Evolutionary conservation across 2,888 invertebrate genomes (phyloP).

Genomic region (Schizotus pectinicornis): DNA sequence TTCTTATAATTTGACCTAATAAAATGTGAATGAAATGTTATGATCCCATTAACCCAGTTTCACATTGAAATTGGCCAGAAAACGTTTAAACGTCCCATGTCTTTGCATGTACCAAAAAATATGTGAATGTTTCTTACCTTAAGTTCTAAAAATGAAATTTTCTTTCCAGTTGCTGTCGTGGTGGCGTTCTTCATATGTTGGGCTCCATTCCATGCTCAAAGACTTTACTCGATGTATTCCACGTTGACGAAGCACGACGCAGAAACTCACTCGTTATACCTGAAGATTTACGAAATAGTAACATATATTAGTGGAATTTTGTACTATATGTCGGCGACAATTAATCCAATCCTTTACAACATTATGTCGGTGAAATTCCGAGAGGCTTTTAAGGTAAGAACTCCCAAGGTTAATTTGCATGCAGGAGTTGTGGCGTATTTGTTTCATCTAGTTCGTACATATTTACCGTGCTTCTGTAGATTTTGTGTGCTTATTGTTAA

Average conservation of each 20-base stretch:
- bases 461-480: no score
- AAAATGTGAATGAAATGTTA: no score
- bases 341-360: conserved; percentile 91
- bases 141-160: no score
- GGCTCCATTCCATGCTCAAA: conserved; percentile 92
- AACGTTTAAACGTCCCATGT: no score
- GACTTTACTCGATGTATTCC: conserved; percentile 78
- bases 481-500: no score
- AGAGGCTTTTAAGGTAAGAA: conserved; percentile 84
- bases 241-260: conserved; percentile 50
- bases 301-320: conserved; percentile 86
- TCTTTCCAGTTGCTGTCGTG: conserved; percentile 77
- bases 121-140: no score
- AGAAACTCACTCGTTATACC: conserved; percentile 49
- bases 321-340: conserved; percentile 89
- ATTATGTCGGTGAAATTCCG: conserved; percentile 93
- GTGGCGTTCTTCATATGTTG: conserved; percentile 87
- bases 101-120: no score
- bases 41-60: no score
- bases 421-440: conserved; percentile 3
- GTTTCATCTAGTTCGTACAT: not conserved
- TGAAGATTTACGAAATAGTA: conserved; percentile 65
- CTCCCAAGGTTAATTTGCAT: conserved; percentile 20
- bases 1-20: no score
- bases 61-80: no score